Evolutionary conservation across 2,113 vertebrate species (phyloP).

Genomic region (Podarcis raffonei): DNA sequence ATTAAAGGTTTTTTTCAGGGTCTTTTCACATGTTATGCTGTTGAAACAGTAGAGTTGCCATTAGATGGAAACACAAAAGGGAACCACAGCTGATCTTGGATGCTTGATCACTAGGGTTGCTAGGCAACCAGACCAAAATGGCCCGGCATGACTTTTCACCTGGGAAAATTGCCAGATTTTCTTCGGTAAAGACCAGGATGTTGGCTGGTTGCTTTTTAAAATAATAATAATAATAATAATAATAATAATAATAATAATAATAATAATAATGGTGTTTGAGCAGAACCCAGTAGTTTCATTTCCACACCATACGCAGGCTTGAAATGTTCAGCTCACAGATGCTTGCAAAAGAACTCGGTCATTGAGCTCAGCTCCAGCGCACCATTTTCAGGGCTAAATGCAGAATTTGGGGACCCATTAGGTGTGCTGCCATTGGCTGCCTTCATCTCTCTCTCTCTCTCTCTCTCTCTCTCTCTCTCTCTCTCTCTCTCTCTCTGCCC

Average conservation of each 20-base stretch:
- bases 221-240: too few relatives aligned
- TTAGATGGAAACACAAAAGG: too few relatives aligned
- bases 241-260: accelerated
- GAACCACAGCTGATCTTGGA: not conserved
- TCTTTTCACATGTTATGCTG: not conserved
- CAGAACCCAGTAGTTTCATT: not conserved
- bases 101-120: not conserved
- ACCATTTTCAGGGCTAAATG: not conserved
- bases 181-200: not conserved
- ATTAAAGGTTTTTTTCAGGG: conserved; percentile 13
- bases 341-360: not conserved
- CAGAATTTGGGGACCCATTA: not conserved
- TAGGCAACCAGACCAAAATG: not conserved
- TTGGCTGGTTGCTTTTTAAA: not conserved
- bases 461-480: not conserved
- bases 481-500: not conserved
- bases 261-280: not conserved
- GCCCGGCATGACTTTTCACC: not conserved
- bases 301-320: not conserved
- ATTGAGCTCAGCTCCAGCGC: not conserved
- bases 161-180: not conserved
- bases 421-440: not conserved
- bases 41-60: not conserved
- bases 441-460: not conserved
- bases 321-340: not conserved